These are phyloP conservation scores for Melangyna quadrimaculata DNA, from an alignment of 2,888 invertebrate genomes.

Conservation along the genomic window DNA sequence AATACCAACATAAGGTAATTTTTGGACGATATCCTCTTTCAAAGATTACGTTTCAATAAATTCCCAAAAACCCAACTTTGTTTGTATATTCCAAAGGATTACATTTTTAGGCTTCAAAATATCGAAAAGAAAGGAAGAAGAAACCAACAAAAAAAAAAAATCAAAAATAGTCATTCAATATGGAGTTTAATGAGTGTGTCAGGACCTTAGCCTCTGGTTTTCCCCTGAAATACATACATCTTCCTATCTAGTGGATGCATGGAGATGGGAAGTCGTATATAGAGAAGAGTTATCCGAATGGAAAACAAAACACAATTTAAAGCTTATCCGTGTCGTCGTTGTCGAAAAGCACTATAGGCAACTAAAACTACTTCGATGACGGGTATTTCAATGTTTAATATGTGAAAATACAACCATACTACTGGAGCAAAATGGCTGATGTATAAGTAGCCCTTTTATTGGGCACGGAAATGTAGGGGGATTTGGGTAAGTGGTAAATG, in stretches of 20 bases:
- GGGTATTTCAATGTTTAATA: not conserved
- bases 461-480: not conserved
- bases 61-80: not conserved
- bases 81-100: not conserved
- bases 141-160: not conserved
- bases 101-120: not conserved
- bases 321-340: constrained; percentile 7
- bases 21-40: not conserved
- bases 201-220: not conserved
- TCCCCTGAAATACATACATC: not conserved
- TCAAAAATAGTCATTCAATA: constrained; percentile 25
- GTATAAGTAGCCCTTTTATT: not conserved
- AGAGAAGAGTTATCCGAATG: not conserved
- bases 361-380: constrained; percentile 13
- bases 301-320: constrained; percentile 18
- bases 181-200: constrained; percentile 18
- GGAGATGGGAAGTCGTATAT: not conserved
- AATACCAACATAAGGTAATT: not conserved
- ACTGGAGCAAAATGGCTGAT: constrained; percentile 8
- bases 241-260: not conserved
- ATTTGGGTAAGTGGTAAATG: not conserved
- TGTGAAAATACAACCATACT: constrained; percentile 11
- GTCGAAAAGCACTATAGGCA: not conserved
- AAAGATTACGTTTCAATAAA: not conserved
- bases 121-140: not conserved